Evolutionary conservation across 2,113 vertebrate species (phyloP).

Genomic region (Rhegmatorhina hoffmannsi): DNA sequence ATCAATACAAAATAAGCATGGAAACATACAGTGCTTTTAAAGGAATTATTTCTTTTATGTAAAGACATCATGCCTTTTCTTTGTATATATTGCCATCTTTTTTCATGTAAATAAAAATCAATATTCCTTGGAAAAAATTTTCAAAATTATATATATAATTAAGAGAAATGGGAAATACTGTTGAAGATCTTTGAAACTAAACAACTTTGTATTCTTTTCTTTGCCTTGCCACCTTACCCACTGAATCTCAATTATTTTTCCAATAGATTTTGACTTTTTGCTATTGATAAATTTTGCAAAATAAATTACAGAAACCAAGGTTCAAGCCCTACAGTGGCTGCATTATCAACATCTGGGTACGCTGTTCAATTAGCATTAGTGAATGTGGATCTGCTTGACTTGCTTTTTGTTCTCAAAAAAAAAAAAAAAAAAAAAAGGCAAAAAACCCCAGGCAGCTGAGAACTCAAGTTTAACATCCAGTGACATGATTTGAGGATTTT

Average conservation of each 20-base stretch:
- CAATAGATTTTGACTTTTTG: not conserved
- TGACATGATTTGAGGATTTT: not conserved
- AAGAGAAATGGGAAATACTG: conserved; percentile 14
- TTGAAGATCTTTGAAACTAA: not conserved
- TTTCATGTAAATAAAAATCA: not conserved
- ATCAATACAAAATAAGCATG: not conserved
- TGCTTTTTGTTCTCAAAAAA: not conserved
- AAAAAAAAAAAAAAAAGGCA: too few relatives aligned
- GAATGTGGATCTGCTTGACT: not conserved
- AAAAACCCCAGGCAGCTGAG: not conserved
- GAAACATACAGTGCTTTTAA: not conserved
- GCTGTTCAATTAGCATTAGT: not conserved
- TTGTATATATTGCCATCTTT: not conserved
- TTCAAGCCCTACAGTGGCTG: not conserved
- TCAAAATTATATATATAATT: not conserved
- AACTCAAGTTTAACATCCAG: not conserved
- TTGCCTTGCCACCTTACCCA: too few relatives aligned
- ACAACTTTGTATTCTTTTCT: not conserved
- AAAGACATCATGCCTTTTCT: not conserved
- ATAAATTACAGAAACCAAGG: not conserved
- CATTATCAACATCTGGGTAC: not conserved
- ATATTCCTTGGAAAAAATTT: not conserved
- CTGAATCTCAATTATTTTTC: not conserved
- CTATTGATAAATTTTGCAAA: not conserved
- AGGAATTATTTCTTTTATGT: not conserved